A percentile compares a stretch with the other conserved stretches of the same genome.
These are phyloP conservation scores for Arctopsyche grandis DNA, from an alignment of 1,140 invertebrate species.

Conservation along the genomic window DNA sequence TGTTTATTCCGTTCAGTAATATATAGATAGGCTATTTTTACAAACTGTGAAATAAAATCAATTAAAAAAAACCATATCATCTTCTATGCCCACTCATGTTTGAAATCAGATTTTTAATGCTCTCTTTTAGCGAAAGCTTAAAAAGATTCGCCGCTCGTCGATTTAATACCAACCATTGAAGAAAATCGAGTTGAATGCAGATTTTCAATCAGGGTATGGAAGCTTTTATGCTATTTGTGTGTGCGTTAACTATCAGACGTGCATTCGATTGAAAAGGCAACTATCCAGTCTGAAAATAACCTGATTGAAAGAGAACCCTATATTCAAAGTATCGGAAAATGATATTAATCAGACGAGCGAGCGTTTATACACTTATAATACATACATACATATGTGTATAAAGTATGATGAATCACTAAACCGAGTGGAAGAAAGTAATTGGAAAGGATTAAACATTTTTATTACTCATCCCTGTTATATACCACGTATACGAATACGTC, in stretches of 20 bases:
- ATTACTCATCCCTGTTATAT: background rate
- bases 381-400: background rate
- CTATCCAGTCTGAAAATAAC: constrained; percentile 19
- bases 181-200: constrained; percentile 22
- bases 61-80: too few species aligned
- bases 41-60: too few species aligned
- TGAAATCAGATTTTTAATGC: too few species aligned
- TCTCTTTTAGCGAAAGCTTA: too few species aligned
- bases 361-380: background rate
- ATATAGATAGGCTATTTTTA: too few species aligned
- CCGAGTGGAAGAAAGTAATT: too few species aligned
- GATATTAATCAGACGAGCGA: background rate
- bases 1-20: background rate
- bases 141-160: too few species aligned
- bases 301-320: constrained; percentile 23
- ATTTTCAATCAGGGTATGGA: constrained; percentile 25
- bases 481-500: background rate
- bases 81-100: too few species aligned
- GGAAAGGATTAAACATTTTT: background rate
- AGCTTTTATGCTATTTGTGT: constrained; percentile 13
- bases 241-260: background rate
- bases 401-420: too few species aligned
- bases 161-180: constrained; percentile 6
- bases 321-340: constrained; percentile 9
- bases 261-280: constrained; percentile 11